Percentiles rank a stretch among this genome's conserved stretches.
Conservation (phyloP, 2,888 invertebrate species). For the Conomelus anceps region DNA sequence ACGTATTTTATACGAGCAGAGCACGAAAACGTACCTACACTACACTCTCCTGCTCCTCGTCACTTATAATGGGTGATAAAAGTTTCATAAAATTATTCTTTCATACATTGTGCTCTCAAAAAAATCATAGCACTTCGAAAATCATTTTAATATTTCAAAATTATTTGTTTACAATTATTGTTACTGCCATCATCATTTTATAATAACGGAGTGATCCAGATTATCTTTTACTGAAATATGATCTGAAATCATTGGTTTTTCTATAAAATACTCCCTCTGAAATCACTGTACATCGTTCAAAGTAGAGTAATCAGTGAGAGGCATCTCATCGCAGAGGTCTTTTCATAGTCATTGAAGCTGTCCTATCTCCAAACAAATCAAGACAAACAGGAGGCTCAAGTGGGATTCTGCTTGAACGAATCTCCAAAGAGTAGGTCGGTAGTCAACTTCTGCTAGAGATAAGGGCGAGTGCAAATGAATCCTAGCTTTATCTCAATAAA, state of each 20-base stretch:
- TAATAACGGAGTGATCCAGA: too few species aligned
- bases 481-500: too few species aligned
- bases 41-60: background rate
- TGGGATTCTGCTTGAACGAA: background rate
- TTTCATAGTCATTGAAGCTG: background rate
- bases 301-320: background rate
- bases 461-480: background rate
- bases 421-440: background rate
- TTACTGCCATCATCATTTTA: too few species aligned
- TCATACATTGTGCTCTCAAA: too few species aligned
- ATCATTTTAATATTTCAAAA: too few species aligned
- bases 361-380: background rate
- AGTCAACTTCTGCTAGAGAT: background rate
- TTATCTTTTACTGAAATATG: too few species aligned
- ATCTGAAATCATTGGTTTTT: too few species aligned
- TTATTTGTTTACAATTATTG: too few species aligned
- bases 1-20: too few species aligned
- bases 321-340: background rate
- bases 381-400: background rate
- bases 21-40: too few species aligned
- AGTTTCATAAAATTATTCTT: background rate
- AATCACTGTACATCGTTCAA: background rate
- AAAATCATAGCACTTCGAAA: too few species aligned
- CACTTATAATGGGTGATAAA: background rate
- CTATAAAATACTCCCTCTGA: background rate